Evolutionary conservation across 2,797 vertebrate species (phyloP), one percentile per base, ranked within the genome.

Genomic region (Phoxinus dragarum): DNA sequence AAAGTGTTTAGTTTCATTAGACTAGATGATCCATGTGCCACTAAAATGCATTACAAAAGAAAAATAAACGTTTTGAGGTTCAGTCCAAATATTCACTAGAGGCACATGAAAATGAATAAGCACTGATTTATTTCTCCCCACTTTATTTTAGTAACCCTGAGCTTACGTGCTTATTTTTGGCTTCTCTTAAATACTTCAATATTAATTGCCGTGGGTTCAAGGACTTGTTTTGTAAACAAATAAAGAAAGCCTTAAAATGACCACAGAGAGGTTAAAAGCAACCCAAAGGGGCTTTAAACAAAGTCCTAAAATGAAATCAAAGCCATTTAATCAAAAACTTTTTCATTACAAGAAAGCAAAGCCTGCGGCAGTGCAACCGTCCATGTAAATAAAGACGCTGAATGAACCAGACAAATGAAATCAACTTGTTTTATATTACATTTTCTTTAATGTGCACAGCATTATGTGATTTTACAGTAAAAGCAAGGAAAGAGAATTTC

Each of bases 391-490:
- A 66, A 80, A 36, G 36, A 49, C 4, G 71, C 31, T 36, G n/a
- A 31, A 59, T 40, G 66, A 77, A 27, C 34, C 14, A 84, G 49
- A 86, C 40, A 77, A 80, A 88, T 54, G 36, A 88, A 85, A 87
- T 90, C 84, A 83, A 61, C 82, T 77, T 38, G 80, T 82, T 89
- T 75, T 76, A 86, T 92, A 89, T 94, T 91, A 91, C 86, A 93
- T 93, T 91, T 91, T 91, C 94, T 93, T 96, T 96, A 95, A 94
- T 96, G 95, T 96, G 94, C 94, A 94, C 91, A 91, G 94, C 93
- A 90, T 95, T 93, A 93, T 92, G 92, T 89, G 88, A 87, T 92
- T 90, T 86, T 93, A 95, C 93, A 95, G 88, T 93, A 91, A 91
- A 94, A 95, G 93, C 93, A 93, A 91, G 79, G 80, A 92, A 92